Percentiles rank a stretch among this genome's conserved stretches.
phyloP scores from a whole-genome alignment of 2,797 vertebrate species.

The Synaphobranchus kaupii region DNA sequence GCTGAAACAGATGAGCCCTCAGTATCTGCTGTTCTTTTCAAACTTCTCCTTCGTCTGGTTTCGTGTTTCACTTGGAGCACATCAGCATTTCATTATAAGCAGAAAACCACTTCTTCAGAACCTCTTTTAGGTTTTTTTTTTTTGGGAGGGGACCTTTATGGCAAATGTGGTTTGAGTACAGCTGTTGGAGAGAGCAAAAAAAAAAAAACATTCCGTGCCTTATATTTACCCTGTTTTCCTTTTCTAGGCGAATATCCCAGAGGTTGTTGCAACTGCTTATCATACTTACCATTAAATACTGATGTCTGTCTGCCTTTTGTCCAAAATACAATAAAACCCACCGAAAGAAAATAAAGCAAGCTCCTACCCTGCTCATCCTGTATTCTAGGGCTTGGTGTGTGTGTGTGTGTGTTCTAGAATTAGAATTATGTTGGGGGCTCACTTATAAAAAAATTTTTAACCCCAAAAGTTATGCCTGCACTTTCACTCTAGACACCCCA shows the following conservation, averaged over 20 bases:
- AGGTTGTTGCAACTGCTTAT: slow-evolving; percentile 5
- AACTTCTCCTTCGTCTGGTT: not conserved
- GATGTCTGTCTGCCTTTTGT: not conserved
- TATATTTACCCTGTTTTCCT: not conserved
- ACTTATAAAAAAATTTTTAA: not conserved
- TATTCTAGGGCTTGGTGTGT: not conserved
- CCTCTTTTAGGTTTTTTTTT: not conserved
- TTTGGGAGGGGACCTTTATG: not conserved
- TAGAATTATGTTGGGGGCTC: not conserved
- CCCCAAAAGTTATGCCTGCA: not conserved
- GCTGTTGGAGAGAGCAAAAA: not conserved
- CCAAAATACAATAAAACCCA: not conserved
- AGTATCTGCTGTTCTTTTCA: slow-evolving; percentile 2
- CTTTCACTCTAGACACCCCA: not conserved
- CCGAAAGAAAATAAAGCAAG: not conserved
- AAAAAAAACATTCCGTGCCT: not conserved
- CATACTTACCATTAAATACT: not conserved
- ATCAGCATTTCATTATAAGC: not conserved
- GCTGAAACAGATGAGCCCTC: not conserved
- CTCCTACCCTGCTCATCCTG: not conserved
- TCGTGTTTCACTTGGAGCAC: not conserved
- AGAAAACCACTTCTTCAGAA: slow-evolving; percentile 12
- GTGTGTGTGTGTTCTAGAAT: not conserved
- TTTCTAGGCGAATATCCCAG: not conserved
- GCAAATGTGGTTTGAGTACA: not conserved